A percentile compares a stretch with the other conserved stretches of the same genome.
phyloP scores from a whole-genome alignment of 2,888 invertebrate species.

The Heliconius ethilla region DNA sequence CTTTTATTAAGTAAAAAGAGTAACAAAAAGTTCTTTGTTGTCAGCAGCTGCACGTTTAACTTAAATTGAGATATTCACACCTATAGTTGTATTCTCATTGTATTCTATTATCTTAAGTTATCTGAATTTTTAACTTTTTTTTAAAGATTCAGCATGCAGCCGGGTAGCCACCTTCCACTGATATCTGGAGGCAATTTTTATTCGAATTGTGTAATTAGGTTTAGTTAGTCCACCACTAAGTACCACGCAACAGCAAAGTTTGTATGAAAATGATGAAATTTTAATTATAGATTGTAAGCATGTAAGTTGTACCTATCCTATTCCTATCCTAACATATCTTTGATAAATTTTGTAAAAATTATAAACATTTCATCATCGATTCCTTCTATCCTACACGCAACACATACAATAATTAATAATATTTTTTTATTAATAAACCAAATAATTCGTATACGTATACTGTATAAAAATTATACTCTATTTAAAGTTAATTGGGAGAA shows the following conservation, averaged over 20 bases:
- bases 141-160: too few species aligned
- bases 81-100: slow-evolving; percentile 37
- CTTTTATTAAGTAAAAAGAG: slow-evolving; percentile 50
- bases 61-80: slow-evolving; percentile 53
- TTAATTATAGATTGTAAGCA: too few species aligned
- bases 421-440: not conserved
- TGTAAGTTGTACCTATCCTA: too few species aligned
- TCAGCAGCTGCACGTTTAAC: slow-evolving; percentile 47
- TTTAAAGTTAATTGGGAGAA: slow-evolving; percentile 46
- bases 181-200: not conserved
- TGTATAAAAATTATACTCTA: slow-evolving; percentile 41
- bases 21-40: slow-evolving; percentile 54
- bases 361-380: not conserved
- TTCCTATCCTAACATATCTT: too few species aligned
- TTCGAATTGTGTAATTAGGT: not conserved
- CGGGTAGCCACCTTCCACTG: too few species aligned
- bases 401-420: not conserved
- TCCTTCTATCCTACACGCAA: not conserved
- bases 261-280: too few species aligned
- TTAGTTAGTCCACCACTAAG: not conserved
- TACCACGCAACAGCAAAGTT: not conserved
- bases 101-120: slow-evolving; percentile 13
- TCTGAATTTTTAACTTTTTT: slow-evolving; percentile 7
- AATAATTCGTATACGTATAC: not conserved
- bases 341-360: not conserved